These are phyloP conservation scores for Phoebastria nigripes DNA, from an alignment of 2,797 vertebrate genomes.

Conservation along the genomic window DNA sequence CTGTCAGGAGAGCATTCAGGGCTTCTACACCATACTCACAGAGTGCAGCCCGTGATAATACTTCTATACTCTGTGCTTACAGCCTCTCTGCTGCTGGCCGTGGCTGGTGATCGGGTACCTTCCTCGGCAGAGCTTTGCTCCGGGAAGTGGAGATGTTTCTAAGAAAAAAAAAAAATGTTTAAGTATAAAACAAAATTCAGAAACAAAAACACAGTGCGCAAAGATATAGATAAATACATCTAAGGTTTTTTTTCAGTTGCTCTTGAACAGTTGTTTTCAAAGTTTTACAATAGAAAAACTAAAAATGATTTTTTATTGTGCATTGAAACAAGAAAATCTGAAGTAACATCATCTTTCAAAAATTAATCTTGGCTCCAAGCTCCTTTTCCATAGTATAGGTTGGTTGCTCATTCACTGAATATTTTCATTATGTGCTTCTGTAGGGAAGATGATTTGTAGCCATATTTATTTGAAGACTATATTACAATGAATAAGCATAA, in stretches of 20 bases:
- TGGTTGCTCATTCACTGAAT: not conserved
- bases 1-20: not conserved
- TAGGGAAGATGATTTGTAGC: not conserved
- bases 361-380: not conserved
- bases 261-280: not conserved
- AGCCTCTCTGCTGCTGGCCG: not conserved
- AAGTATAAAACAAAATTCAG: not conserved
- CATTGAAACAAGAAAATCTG: not conserved
- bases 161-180: not conserved
- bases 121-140: not conserved
- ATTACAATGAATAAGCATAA: not conserved
- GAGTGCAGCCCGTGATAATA: not conserved
- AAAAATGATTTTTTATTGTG: not conserved
- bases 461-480: not conserved
- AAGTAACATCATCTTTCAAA: not conserved
- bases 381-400: not conserved
- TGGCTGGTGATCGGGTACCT: not conserved
- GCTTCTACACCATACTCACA: not conserved
- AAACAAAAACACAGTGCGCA: not conserved
- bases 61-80: not conserved
- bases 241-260: not conserved
- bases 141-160: not conserved
- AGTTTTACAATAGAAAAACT: not conserved
- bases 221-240: not conserved
- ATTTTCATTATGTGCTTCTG: not conserved